Base-by-base conservation (phyloP, 1,140 invertebrate species). In the Riptortus pedestris region DNA sequence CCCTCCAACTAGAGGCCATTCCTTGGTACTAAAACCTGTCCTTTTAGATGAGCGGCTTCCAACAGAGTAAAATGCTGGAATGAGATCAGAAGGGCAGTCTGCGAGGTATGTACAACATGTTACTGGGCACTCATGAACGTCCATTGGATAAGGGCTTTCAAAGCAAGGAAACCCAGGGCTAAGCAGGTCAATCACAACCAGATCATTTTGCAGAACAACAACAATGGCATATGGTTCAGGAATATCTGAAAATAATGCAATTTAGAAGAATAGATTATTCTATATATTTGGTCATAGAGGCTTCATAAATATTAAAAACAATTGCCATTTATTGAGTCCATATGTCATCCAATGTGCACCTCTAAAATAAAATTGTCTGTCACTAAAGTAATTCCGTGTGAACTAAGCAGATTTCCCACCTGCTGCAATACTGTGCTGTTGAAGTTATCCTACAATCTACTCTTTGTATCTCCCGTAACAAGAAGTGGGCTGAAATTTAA, bases 121-220 rank as follows among this genome's bases (percentile, higher is more conserved):
- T 63, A 98, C 93, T 31, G 93, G 89, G 61, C 92, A 95, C 78
- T 98, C 95, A 77, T 98, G 96, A 68, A 99, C 83, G 78, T 99
- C 95, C 93, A 98, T 98, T 47, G 96, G 91, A 80, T 99, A 98
- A 51, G 96, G 97, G 81, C 97, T 97, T 77, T 98, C 94, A 79
- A 97, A 96, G 77, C 93, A 96, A 16, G 96, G 95, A 80, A 97
- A 99, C 72, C 95, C 95, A 55, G 86, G 83, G 47, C 90, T 89
- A 73, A 88, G 83, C 69, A 99, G 82, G 79, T 99, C 96, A 74
- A 99, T 93, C 67, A 98, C 88, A 71, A 99, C 93, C 72, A 99
- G 81, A 78, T 99, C 96, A 80, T 95, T 96, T 78, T 96, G 92
- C 68, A 99, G 83, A 65, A 99, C 81, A 69, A 98, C 96, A 70